Percentiles rank a stretch among this genome's conserved stretches.
Conservation (phyloP, 2,888 invertebrate genomes). For the Thymelicus lineola region DNA sequence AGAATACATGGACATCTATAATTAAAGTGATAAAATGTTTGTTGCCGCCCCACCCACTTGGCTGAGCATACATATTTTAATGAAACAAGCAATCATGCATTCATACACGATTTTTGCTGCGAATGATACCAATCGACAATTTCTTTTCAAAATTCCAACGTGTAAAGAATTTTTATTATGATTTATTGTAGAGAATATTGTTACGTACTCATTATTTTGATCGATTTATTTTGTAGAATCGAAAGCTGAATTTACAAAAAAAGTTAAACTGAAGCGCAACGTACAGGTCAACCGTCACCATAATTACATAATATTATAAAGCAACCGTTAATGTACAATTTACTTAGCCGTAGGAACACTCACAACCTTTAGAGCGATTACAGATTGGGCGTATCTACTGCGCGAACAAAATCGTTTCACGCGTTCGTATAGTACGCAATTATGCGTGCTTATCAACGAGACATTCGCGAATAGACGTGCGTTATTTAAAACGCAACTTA, state of each 20-base stretch:
- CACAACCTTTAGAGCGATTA: slow-evolving; percentile 17
- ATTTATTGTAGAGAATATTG: background rate
- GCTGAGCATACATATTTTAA: background rate
- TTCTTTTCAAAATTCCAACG: background rate
- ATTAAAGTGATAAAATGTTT: slow-evolving; percentile 46
- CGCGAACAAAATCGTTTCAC: background rate
- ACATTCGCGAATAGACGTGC: too few relatives aligned
- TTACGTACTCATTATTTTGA: slow-evolving; percentile 10
- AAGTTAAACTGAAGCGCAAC: slow-evolving; percentile 8
- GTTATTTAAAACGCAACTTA: too few relatives aligned
- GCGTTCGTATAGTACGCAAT: too few relatives aligned
- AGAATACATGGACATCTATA: slow-evolving; percentile 64
- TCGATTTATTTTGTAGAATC: slow-evolving; percentile 25
- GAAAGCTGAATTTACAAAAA: slow-evolving; percentile 18
- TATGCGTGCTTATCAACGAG: too few relatives aligned
- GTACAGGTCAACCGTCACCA: slow-evolving; percentile 1
- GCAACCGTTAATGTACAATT: slow-evolving; percentile 20
- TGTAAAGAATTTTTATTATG: background rate
- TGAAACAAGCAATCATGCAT: slow-evolving; percentile 1
- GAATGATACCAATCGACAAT: background rate
- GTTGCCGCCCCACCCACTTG: slow-evolving; percentile 64
- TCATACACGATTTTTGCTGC: slow-evolving; percentile 15
- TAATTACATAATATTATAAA: slow-evolving; percentile 16
- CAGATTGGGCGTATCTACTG: background rate
- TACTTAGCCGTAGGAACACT: slow-evolving; percentile 27